Evolutionary conservation across 1,140 invertebrate genomes (phyloP), one percentile per base, ranked within the genome.

Genomic region (Caerostris darwini): DNA sequence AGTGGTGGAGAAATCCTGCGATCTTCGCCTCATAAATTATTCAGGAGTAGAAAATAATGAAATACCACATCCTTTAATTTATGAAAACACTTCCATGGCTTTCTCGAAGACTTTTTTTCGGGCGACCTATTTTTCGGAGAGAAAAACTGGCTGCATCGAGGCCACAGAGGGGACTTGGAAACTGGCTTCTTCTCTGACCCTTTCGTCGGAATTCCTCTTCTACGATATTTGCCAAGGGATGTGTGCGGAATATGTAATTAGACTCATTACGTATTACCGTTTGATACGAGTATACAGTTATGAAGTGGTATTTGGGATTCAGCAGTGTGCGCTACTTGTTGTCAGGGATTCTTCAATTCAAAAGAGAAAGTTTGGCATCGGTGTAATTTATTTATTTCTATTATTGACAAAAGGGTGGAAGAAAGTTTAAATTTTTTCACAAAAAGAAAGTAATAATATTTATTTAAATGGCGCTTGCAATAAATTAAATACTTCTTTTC

Each of bases 41-140:
- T 77, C 71, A 77, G 71, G 34, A 77, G 34, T 10, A 77, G 71
- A 77, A 77, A 77, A 77, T 77, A 77, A 77, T 77, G 71, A 77
- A 77, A 77, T 53, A 77, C 71, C 71, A 77, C 71, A 77, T 77
- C 71, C 71, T 50, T 34, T 77, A 77, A 77, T 77, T 77, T 77
- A 50, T 50, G 34, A 77, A 77, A 77, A 77, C 71, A 53, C 50
- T 50, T 77, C 34, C 71, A 77, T 77, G 34, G 34, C 71, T 77
- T 77, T 77, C 71, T 12, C 71, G 71, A 34, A 34, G 19, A 50
- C 71, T 77, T n/a, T 77, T 77, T 53, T 50, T 34, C 34, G 34
- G 71, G 10, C 71, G 71, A 77, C 71, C 71, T 12, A 77, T 3
- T 77, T 77, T 34, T 34, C 34, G 34, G 34, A 50, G 6, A 77